Evolutionary conservation across 2,113 vertebrate species (phyloP).

Genomic region (Alaudala cheleensis): DNA sequence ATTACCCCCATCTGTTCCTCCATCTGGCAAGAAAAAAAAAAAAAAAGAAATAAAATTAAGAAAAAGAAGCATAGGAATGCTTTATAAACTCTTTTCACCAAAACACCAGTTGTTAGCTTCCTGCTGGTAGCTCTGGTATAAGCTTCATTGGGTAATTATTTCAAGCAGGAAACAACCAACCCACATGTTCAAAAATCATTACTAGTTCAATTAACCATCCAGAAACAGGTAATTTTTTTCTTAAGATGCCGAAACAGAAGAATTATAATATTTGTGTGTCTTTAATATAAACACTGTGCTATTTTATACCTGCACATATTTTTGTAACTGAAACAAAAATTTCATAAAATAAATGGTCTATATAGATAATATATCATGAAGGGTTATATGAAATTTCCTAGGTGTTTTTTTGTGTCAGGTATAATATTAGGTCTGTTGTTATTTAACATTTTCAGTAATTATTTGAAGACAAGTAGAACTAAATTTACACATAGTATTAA

Average conservation of each 20-base stretch:
- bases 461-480: neutral
- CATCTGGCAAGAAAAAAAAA: slow-evolving; percentile 46
- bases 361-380: neutral
- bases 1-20: slow-evolving; percentile 69
- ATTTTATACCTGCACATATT: neutral
- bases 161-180: slow-evolving; percentile 65
- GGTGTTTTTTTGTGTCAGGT: neutral
- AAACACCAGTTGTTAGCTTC: slow-evolving; percentile 57
- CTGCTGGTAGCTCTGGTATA: slow-evolving; percentile 40
- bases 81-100: slow-evolving; percentile 49
- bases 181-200: slow-evolving; percentile 68
- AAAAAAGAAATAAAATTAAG: neutral
- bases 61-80: neutral
- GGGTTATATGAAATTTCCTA: neutral
- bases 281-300: neutral
- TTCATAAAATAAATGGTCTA: neutral
- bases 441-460: neutral
- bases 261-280: neutral
- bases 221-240: slow-evolving; percentile 26
- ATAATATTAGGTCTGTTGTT: neutral
- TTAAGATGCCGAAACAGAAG: neutral
- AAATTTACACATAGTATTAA: neutral
- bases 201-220: slow-evolving; percentile 69
- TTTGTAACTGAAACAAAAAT: slow-evolving; percentile 1
- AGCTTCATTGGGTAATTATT: slow-evolving; percentile 66